phyloP scores from a whole-genome alignment of 2,888 invertebrate genomes.

The Orgyia antiqua region DNA sequence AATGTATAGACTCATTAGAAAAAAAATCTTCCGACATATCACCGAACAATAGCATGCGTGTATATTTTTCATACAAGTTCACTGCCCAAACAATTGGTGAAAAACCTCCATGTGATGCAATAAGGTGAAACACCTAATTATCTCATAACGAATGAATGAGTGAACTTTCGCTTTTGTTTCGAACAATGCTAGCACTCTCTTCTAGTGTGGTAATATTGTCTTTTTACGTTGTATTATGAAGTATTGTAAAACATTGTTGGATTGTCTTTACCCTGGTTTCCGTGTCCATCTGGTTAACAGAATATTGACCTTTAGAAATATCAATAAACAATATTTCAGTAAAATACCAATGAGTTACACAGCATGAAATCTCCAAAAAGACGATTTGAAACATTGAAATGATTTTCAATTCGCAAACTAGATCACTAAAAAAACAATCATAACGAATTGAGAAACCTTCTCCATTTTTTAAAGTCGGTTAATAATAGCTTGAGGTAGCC shows the following conservation, averaged over 20 bases:
- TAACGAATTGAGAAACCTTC: too few species aligned
- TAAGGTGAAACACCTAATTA: slow-evolving; percentile 73
- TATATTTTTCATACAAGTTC: slow-evolving; percentile 41
- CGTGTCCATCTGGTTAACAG: too few species aligned
- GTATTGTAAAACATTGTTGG: slow-evolving; percentile 28
- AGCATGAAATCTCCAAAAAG: too few species aligned
- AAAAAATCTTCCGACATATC: slow-evolving; percentile 43
- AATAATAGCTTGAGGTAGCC: too few species aligned
- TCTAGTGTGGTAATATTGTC: slow-evolving; percentile 53
- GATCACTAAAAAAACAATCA: too few species aligned
- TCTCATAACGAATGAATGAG: slow-evolving; percentile 65
- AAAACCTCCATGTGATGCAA: slow-evolving; percentile 66
- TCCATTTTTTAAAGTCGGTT: too few species aligned
- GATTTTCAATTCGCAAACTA: too few species aligned
- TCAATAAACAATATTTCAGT: too few species aligned
- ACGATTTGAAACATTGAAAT: too few species aligned
- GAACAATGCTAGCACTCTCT: slow-evolving; percentile 65
- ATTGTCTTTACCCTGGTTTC: slow-evolving; percentile 26
- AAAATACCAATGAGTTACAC: too few species aligned
- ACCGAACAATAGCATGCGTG: slow-evolving; percentile 33
- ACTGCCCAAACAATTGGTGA: slow-evolving; percentile 59
- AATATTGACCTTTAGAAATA: too few species aligned
- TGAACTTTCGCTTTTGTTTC: slow-evolving; percentile 75
- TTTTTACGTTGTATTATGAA: slow-evolving; percentile 54
- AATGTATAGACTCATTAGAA: slow-evolving; percentile 13